Percentiles rank a stretch among this genome's conserved stretches.
phyloP scores from a whole-genome alignment of 2,888 invertebrate genomes.

The Amphipyra berbera region DNA sequence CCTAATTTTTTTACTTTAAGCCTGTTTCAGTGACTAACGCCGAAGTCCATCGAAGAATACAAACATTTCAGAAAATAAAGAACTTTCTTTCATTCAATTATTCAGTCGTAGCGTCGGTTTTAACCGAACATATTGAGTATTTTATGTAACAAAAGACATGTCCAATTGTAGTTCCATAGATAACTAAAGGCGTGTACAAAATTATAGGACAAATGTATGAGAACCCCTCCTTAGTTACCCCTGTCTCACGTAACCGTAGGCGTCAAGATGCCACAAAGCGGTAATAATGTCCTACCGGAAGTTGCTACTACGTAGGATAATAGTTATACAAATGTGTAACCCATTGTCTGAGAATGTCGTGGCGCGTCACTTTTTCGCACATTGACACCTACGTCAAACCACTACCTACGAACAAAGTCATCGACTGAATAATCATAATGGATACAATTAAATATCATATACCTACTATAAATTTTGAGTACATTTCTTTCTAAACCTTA shows the following conservation, averaged over 20 bases:
- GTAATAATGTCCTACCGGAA: not conserved
- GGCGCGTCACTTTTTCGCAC: not conserved
- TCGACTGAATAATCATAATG: slow-evolving; percentile 47
- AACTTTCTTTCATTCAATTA: slow-evolving; percentile 36
- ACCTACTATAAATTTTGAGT: slow-evolving; percentile 73
- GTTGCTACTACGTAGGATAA: too few relatives aligned
- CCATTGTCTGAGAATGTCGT: too few relatives aligned
- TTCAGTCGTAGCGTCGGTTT: slow-evolving; percentile 43
- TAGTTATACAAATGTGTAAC: too few relatives aligned
- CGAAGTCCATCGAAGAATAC: slow-evolving; percentile 39
- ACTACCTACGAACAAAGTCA: slow-evolving; percentile 16
- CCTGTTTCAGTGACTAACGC: slow-evolving; percentile 81
- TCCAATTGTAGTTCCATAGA: slow-evolving; percentile 9
- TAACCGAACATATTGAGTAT: slow-evolving; percentile 49
- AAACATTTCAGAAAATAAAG: slow-evolving; percentile 41
- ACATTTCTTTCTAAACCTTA: slow-evolving; percentile 80
- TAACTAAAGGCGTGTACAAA: slow-evolving; percentile 23
- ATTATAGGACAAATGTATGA: slow-evolving; percentile 11
- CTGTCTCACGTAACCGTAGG: slow-evolving; percentile 2
- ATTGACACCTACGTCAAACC: not conserved
- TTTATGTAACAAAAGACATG: slow-evolving; percentile 29
- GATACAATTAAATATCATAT: slow-evolving; percentile 39
- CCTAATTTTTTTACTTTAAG: slow-evolving; percentile 62
- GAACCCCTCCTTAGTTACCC: slow-evolving; percentile 16
- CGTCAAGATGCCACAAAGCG: slow-evolving; percentile 8